Conservation (phyloP, 2,888 invertebrate genomes). For the Drosophila subsilvestris region DNA sequence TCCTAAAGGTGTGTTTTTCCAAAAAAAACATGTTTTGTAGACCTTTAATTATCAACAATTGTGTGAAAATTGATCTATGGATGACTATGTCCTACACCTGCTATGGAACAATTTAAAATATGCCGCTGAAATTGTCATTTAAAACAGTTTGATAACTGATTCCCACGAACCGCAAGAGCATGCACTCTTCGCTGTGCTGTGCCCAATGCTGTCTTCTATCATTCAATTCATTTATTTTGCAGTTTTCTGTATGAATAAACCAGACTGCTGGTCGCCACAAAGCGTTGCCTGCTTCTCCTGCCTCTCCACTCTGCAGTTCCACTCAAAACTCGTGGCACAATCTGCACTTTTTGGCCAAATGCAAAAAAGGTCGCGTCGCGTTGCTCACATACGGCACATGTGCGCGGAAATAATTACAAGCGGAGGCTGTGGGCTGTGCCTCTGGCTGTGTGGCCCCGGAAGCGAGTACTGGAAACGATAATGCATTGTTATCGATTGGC, state of each 20-base stretch:
- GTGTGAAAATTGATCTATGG: neutral
- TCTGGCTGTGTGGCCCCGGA: constrained; percentile 23
- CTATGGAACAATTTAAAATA: neutral
- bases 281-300: constrained; percentile 23
- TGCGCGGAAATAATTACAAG: constrained; percentile 42
- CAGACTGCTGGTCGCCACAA: constrained; percentile 37
- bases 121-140: neutral
- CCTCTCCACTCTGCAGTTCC: neutral
- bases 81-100: too few relatives aligned
- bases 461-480: constrained; percentile 15
- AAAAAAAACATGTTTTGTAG: too few relatives aligned
- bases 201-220: neutral
- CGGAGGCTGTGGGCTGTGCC: constrained; percentile 39
- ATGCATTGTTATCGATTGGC: constrained; percentile 58
- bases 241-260: constrained; percentile 20
- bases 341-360: constrained; percentile 31
- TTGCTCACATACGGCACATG: constrained; percentile 38
- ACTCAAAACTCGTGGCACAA: neutral
- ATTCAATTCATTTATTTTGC: constrained; percentile 23
- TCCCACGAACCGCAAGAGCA: neutral
- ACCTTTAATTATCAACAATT: too few relatives aligned
- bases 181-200: neutral
- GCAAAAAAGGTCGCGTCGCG: constrained; percentile 15
- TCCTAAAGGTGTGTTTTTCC: neutral
- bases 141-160: too few relatives aligned